Evolutionary conservation across 2,888 invertebrate genomes (phyloP).

Genomic region (Ennomos quercinarius): DNA sequence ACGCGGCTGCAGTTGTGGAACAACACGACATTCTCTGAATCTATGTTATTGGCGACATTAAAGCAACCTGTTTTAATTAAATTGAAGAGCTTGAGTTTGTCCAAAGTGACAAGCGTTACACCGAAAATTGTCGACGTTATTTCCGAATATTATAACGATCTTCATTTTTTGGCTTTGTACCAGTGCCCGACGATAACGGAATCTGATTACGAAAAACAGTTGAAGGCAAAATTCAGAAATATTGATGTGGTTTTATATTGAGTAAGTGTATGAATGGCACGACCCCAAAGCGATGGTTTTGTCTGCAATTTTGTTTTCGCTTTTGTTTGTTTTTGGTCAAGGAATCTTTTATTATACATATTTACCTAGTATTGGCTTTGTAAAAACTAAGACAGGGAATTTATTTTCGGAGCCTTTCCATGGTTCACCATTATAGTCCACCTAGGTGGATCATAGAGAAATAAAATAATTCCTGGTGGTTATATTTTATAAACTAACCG

Average conservation of each 20-base stretch:
- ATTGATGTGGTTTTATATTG: conserved; percentile 75
- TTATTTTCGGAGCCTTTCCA: too few species aligned
- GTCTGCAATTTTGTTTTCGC: too few species aligned
- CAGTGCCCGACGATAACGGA: conserved; percentile 73
- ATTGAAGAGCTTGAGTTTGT: conserved; percentile 72
- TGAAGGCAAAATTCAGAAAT: conserved; percentile 75
- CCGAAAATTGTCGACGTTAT: conserved; percentile 72
- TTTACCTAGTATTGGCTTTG: too few species aligned
- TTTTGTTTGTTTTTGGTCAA: too few species aligned
- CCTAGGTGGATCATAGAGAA: too few species aligned
- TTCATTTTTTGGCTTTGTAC: conserved; percentile 75
- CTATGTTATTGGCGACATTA: conserved; percentile 60
- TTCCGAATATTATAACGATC: conserved; percentile 71
- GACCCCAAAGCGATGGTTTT: too few species aligned
- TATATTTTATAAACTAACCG: too few species aligned
- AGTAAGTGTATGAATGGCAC: conserved; percentile 10
- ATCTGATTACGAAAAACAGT: conserved; percentile 72
- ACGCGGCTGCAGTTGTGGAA: conserved; percentile 77
- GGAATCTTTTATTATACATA: too few species aligned
- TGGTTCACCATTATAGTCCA: too few species aligned
- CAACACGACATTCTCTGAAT: conserved; percentile 69
- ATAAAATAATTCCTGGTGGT: too few species aligned
- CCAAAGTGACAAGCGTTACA: conserved; percentile 70
- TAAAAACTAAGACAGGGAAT: too few species aligned
- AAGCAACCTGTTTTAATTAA: conserved; percentile 59